Percentiles rank a stretch among this genome's conserved stretches.
Conservation (phyloP, 1,140 invertebrate species). For the Penaeus indicus region DNA sequence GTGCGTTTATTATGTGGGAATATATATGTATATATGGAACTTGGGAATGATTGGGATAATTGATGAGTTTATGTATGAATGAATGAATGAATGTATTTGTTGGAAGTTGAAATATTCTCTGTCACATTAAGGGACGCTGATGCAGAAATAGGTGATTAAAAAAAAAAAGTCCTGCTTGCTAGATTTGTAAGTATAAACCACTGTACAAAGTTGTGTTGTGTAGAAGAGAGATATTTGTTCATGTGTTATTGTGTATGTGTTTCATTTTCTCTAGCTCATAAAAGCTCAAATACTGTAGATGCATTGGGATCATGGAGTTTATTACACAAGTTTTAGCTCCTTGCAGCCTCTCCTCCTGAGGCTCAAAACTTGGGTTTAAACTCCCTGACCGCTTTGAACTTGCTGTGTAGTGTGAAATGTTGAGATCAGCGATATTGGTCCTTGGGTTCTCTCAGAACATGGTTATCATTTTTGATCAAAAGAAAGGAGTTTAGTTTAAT, state of each 20-base stretch:
- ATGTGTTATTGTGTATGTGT: conserved; percentile 33
- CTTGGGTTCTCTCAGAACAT: conserved; percentile 44
- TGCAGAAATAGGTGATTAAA: conserved; percentile 59
- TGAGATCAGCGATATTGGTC: conserved; percentile 56
- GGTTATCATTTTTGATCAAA: conserved; percentile 42
- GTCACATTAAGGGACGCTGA: conserved; percentile 55
- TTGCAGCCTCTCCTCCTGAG: background rate
- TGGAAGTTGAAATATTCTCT: conserved; percentile 4
- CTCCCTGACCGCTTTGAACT: conserved; percentile 37
- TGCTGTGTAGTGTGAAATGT: conserved; percentile 45
- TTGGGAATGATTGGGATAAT: background rate
- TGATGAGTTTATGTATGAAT: background rate
- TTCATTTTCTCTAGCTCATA: conserved; percentile 58
- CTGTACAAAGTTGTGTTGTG: conserved; percentile 64
- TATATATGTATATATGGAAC: conserved; percentile 3
- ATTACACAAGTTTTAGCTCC: background rate
- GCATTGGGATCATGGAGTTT: conserved; percentile 43
- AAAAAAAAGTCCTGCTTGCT: conserved; percentile 59
- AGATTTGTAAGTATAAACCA: conserved; percentile 60
- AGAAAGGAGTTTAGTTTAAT: conserved; percentile 35
- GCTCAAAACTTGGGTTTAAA: conserved; percentile 27
- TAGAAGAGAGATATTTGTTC: conserved; percentile 54
- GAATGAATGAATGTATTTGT: conserved; percentile 19
- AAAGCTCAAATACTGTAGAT: conserved; percentile 59
- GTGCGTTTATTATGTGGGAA: conserved; percentile 27